These are phyloP conservation scores for Hippolais icterina DNA, from an alignment of 2,113 vertebrate species.

Conservation along the genomic window DNA sequence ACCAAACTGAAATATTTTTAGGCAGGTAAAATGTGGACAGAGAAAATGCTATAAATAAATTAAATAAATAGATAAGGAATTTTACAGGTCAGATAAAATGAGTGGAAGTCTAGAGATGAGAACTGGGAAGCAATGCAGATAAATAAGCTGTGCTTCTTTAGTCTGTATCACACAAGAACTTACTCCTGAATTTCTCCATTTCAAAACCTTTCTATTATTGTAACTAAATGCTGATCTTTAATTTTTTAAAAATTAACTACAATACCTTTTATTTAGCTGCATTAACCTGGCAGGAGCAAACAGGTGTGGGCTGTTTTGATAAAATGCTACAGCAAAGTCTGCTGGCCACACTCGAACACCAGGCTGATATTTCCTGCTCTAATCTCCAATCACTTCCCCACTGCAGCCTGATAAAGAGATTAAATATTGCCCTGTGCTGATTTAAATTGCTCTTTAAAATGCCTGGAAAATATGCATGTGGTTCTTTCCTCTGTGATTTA, in stretches of 20 bases:
- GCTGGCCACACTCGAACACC: background rate
- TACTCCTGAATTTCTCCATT: background rate
- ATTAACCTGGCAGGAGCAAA: background rate
- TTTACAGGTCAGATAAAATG: background rate
- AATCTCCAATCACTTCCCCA: background rate
- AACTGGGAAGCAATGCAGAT: background rate
- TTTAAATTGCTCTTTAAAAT: background rate
- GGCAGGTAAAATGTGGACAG: background rate
- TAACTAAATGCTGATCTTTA: background rate
- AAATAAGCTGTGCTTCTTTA: background rate
- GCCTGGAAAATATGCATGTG: background rate
- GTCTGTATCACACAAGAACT: background rate
- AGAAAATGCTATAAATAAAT: background rate
- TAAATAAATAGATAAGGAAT: background rate
- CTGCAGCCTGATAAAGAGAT: conserved; percentile 7
- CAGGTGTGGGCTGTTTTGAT: background rate
- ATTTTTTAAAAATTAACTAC: background rate
- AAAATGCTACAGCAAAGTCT: background rate
- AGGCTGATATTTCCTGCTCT: background rate
- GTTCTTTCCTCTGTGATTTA: background rate
- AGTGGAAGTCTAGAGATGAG: background rate
- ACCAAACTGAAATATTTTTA: background rate
- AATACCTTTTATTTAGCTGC: background rate
- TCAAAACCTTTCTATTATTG: background rate
- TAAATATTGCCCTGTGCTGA: background rate